Evolutionary conservation across 35 echinoderm and acorn worm species (phyloP), one percentile per base, ranked within the genome.

Genomic region (Ophioderma brevispina): DNA sequence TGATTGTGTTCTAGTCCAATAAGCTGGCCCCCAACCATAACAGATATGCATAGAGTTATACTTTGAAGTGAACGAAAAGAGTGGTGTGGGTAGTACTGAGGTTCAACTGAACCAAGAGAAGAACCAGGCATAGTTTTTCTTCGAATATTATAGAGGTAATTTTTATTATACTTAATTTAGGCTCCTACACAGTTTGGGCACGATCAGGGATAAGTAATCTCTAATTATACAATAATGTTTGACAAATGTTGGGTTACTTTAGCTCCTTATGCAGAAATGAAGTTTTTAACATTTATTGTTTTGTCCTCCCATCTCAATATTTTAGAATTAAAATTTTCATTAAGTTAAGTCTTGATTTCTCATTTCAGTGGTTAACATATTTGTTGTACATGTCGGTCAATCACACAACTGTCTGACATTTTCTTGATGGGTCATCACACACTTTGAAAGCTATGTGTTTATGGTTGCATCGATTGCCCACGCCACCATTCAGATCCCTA

Each of bases 91-190:
- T 11, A 31, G 1, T 13, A 43, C 38, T 31, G 89, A 91, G 0
- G 56, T 91, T 36, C 37, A 91, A 10, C 25, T 40, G 1, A 49
- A 82, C 55, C 32, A 55, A 76, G 35, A 39, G 64, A 25, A 39
- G 19, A 28, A n/a, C 3, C 64, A 76, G 39, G 89, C 59, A 14
- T 77, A 10, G 11, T 56, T 91, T 10, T 76, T 76, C 36, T 91
- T 84, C 52, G 81, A 84, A 84, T 32, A 91, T 40, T 91, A 64
- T 32, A 76, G 41, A 84, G 89, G 89, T 91, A 90, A 19, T 15
- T 70, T 3, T 25, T 6, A 46, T 46, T 8, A 46, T 8, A 46
- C 41, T 8, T 46, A 46, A 46, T 46, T 46, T 46, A 17, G 5
- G 4, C 17, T 4, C 17, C 41, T 46, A 4, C 41, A 46, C 4